phyloP scores from a whole-genome alignment of 2,113 vertebrate genomes.

The Rhadina sibilatrix region DNA sequence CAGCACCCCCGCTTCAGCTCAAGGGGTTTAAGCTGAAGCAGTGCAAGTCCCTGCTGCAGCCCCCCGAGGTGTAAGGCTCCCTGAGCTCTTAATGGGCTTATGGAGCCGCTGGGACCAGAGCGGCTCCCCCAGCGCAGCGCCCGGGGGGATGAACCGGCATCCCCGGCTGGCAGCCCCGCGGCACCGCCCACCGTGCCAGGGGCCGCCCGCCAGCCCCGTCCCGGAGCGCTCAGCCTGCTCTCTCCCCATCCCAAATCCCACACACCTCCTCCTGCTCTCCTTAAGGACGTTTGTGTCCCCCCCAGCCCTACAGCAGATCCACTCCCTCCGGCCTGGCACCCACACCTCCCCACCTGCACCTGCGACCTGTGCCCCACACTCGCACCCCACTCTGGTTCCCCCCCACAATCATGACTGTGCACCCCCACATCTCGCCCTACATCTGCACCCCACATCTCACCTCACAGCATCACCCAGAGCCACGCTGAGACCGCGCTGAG shows the following conservation, averaged over 20 bases:
- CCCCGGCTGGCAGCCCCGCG: background rate
- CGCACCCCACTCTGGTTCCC: background rate
- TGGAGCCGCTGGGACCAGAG: background rate
- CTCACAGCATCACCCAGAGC: background rate
- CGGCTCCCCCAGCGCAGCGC: background rate
- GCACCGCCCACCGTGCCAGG: background rate
- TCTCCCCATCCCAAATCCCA: background rate
- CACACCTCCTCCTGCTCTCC: rapidly evolving
- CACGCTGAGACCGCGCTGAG: rapidly evolving
- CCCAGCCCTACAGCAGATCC: background rate
- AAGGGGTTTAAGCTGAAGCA: constrained; percentile 2
- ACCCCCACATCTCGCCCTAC: background rate
- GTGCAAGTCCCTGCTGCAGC: constrained; percentile 36
- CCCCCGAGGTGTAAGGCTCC: constrained; percentile 29
- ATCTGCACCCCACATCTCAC: background rate
- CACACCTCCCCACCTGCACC: background rate
- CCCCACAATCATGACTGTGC: rapidly evolving
- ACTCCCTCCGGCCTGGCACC: background rate
- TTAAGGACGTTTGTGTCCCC: rapidly evolving
- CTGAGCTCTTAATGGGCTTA: constrained; percentile 59
- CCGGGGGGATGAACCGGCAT: background rate
- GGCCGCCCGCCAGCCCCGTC: background rate
- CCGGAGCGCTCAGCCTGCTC: background rate
- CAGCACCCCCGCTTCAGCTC: background rate
- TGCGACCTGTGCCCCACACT: background rate